phyloP scores from a whole-genome alignment of 2,113 vertebrate species.

The Bucco capensis region DNA sequence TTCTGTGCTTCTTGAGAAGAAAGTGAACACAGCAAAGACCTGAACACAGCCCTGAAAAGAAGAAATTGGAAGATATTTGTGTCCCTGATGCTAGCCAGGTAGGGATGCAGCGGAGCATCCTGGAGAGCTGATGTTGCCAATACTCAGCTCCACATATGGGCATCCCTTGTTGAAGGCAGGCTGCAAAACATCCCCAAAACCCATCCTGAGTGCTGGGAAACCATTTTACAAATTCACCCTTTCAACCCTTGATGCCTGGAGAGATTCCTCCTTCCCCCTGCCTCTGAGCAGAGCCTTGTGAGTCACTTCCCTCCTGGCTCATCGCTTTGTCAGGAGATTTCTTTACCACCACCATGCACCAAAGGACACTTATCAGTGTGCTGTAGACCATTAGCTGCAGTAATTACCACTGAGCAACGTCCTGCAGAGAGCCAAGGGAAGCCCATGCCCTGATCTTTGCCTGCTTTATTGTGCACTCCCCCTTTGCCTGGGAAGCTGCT shows the following conservation, averaged over 20 bases:
- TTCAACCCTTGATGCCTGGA: fast-evolving
- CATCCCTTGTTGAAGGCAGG: fast-evolving
- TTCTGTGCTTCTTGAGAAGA: neutral
- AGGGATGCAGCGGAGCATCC: neutral
- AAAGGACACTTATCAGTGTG: conserved; percentile 2
- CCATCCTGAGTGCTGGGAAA: neutral
- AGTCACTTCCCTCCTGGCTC: neutral
- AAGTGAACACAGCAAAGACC: neutral
- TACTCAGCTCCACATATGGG: neutral
- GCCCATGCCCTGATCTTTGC: neutral
- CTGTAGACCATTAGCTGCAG: conserved; percentile 25
- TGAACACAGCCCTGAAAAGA: neutral
- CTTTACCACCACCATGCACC: neutral
- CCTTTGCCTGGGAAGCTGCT: conserved; percentile 19
- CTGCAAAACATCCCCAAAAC: neutral
- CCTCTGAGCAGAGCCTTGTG: neutral
- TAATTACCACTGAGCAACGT: neutral
- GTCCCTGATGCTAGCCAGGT: neutral
- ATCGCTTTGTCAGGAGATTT: neutral
- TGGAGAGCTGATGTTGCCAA: fast-evolving
- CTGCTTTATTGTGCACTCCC: conserved; percentile 17
- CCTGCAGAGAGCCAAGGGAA: neutral
- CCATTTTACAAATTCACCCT: neutral
- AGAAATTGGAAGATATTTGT: neutral
- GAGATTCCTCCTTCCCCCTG: neutral